Evolutionary conservation across 2,113 vertebrate species (phyloP).

Genomic region (Verasper variegatus): DNA sequence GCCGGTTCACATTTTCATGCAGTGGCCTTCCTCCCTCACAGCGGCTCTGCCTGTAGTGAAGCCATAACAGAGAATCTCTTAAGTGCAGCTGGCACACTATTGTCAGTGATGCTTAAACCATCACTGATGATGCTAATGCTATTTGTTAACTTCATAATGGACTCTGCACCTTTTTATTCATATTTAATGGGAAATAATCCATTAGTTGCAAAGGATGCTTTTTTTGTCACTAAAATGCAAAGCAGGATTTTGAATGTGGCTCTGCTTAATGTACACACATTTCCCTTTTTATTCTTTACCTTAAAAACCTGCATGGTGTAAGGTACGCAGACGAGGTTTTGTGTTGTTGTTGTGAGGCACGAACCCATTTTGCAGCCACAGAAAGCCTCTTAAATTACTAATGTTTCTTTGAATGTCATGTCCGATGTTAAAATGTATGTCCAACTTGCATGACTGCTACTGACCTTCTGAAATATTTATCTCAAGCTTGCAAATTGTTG

Average conservation of each 20-base stretch:
- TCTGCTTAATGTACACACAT: slow-evolving; percentile 13
- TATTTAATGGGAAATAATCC: slow-evolving; percentile 41
- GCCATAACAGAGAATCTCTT: slow-evolving; percentile 30
- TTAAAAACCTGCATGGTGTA: not conserved
- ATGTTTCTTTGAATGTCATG: slow-evolving; percentile 57
- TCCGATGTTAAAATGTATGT: slow-evolving; percentile 59
- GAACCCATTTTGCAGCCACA: slow-evolving; percentile 34
- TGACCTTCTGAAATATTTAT: slow-evolving; percentile 78
- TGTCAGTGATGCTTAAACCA: slow-evolving; percentile 39
- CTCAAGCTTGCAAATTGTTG: slow-evolving; percentile 62
- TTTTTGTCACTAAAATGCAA: slow-evolving; percentile 31
- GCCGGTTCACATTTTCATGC: slow-evolving; percentile 43
- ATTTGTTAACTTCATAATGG: slow-evolving; percentile 51
- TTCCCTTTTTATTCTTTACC: slow-evolving; percentile 20
- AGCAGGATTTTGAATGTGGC: slow-evolving; percentile 8
- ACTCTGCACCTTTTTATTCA: slow-evolving; percentile 30
- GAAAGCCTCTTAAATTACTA: slow-evolving; percentile 54
- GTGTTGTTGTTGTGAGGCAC: slow-evolving; percentile 15
- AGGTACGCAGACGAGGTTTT: slow-evolving; percentile 20
- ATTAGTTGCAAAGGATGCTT: slow-evolving; percentile 37
- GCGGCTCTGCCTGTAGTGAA: slow-evolving; percentile 30
- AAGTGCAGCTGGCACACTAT: slow-evolving; percentile 50
- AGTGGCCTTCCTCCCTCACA: slow-evolving; percentile 38
- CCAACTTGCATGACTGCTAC: slow-evolving; percentile 62
- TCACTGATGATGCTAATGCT: slow-evolving; percentile 14